Conservation (phyloP, 2,113 vertebrate species). For the Perca fluviatilis region DNA sequence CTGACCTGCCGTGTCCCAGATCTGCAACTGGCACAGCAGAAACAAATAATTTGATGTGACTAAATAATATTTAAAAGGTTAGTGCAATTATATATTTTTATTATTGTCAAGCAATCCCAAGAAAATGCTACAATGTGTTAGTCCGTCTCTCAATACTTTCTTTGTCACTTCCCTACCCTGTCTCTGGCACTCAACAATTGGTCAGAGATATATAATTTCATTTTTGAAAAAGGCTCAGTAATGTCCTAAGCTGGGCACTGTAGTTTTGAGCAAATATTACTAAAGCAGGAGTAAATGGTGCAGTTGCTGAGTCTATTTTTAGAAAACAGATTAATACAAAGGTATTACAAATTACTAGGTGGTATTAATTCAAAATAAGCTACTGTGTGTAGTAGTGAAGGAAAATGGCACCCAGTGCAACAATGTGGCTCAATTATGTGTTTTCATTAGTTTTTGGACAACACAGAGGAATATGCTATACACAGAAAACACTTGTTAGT, state of each 20-base stretch:
- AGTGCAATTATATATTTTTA: background rate
- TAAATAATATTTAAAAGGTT: background rate
- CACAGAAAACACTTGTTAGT: background rate
- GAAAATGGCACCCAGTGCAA: background rate
- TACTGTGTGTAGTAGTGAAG: background rate
- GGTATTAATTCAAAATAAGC: background rate
- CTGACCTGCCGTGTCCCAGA: conserved; percentile 87
- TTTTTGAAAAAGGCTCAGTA: background rate
- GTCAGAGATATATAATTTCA: background rate
- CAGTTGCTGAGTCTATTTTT: background rate
- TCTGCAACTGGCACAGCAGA: conserved; percentile 79
- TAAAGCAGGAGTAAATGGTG: background rate
- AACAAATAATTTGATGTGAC: background rate
- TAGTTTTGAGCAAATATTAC: background rate
- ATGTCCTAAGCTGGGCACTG: background rate
- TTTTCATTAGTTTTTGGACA: background rate
- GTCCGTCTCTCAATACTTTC: no score
- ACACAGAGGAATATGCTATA: background rate
- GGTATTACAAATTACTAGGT: background rate
- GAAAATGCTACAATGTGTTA: no score
- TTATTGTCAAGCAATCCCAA: no score
- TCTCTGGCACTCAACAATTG: no score
- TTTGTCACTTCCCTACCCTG: no score
- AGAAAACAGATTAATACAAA: background rate
- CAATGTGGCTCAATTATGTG: background rate